Percentiles rank a stretch among this genome's conserved stretches.
Conservation (phyloP, 2,113 vertebrate species). For the Oreotragus oreotragus region DNA sequence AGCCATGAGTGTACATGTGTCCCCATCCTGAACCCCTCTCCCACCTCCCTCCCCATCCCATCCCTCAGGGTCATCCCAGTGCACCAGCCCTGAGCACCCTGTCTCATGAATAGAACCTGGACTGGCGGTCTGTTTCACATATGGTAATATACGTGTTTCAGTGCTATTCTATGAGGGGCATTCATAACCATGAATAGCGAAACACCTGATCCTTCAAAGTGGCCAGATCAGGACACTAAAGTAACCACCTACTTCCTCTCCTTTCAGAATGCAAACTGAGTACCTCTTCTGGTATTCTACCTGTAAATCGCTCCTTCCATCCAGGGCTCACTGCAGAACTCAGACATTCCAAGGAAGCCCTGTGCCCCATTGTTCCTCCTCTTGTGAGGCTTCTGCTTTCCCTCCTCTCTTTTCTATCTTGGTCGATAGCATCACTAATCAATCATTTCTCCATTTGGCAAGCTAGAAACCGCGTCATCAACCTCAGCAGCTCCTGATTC, state of each 20-base stretch:
- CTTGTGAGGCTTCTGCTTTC: too few relatives aligned
- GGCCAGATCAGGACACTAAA: background rate
- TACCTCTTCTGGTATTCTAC: background rate
- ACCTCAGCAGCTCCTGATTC: background rate
- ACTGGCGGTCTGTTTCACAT: background rate
- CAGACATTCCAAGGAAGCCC: accelerated
- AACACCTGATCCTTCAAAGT: background rate
- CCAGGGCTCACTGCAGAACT: background rate
- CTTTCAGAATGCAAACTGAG: background rate
- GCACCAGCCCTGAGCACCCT: background rate
- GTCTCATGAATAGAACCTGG: background rate
- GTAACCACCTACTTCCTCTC: background rate
- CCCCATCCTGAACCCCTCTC: background rate
- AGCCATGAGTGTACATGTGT: background rate
- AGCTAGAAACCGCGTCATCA: background rate
- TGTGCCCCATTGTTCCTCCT: background rate
- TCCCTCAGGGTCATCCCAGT: background rate
- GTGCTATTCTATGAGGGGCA: background rate
- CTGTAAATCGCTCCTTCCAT: background rate
- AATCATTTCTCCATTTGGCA: background rate
- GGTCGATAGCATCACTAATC: background rate
- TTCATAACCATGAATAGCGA: background rate
- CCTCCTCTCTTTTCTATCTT: background rate
- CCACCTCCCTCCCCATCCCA: background rate
- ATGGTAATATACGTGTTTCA: background rate